Conservation (phyloP, 1,140 invertebrate genomes). For the Saccostrea echinata region DNA sequence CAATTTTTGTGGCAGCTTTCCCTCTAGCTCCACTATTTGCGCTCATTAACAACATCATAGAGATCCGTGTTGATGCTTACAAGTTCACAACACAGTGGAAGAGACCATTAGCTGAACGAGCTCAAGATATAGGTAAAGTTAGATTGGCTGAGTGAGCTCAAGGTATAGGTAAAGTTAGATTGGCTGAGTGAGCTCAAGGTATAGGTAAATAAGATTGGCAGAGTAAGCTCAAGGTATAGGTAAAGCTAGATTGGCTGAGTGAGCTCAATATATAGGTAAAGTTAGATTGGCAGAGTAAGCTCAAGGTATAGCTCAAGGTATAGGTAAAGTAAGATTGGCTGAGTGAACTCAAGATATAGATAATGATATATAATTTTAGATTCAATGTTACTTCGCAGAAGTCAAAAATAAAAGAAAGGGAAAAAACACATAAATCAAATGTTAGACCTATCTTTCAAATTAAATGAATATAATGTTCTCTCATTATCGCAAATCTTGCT, state of each 20-base stretch:
- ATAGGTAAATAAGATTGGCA: slow-evolving; percentile 88
- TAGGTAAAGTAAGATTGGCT: slow-evolving; percentile 75
- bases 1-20: slow-evolving; percentile 92
- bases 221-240: slow-evolving; percentile 92
- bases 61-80: slow-evolving; percentile 90
- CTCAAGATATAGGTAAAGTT: slow-evolving; percentile 90
- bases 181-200: slow-evolving; percentile 93
- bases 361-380: too few species aligned
- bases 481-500: too few species aligned
- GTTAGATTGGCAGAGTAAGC: slow-evolving; percentile 87
- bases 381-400: too few species aligned
- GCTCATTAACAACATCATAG: slow-evolving; percentile 90
- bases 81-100: slow-evolving; percentile 90
- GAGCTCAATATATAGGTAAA: slow-evolving; percentile 92
- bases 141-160: slow-evolving; percentile 90
- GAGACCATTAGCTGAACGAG: slow-evolving; percentile 91
- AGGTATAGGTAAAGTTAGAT: slow-evolving; percentile 84
- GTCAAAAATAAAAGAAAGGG: too few species aligned
- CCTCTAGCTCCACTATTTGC: slow-evolving; percentile 91
- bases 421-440: too few species aligned
- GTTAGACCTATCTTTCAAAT: too few species aligned
- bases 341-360: too few species aligned
- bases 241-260: slow-evolving; percentile 85
- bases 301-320: slow-evolving; percentile 95
- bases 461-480: too few species aligned